Percentiles rank a stretch among this genome's conserved stretches.
Conservation (phyloP, 2,888 invertebrate genomes). For the Leptura quadrifasciata region DNA sequence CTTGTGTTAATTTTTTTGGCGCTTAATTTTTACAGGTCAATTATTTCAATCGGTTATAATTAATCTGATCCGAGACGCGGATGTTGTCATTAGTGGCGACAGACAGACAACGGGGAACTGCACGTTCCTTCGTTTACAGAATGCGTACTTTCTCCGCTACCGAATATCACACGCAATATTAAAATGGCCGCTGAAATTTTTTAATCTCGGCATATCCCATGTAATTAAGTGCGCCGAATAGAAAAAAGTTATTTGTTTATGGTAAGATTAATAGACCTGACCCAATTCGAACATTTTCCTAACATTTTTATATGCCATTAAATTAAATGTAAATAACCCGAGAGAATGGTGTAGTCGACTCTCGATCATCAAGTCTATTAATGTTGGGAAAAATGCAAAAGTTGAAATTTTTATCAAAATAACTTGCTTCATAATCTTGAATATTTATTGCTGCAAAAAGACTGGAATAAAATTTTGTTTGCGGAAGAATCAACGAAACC, state of each 20-base stretch:
- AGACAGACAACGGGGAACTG: constrained; percentile 45
- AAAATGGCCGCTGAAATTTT: constrained; percentile 17
- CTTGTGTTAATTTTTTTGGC: constrained; percentile 15
- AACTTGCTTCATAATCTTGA: no score
- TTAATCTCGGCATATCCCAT: constrained; percentile 16
- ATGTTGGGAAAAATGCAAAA: neutral
- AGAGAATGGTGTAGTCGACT: constrained; percentile 13
- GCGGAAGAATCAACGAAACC: no score
- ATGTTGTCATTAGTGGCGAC: constrained; percentile 46
- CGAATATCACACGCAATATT: constrained; percentile 32
- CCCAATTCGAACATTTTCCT: constrained; percentile 26
- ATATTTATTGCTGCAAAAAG: no score
- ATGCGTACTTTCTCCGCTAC: constrained; percentile 44
- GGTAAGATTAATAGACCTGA: constrained; percentile 16
- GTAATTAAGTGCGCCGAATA: constrained; percentile 10
- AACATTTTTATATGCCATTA: constrained; percentile 4
- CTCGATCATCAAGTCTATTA: neutral
- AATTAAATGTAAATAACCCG: neutral
- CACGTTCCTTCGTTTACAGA: constrained; percentile 39
- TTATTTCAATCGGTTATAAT: constrained; percentile 36
- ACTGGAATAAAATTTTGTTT: no score
- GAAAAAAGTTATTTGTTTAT: constrained; percentile 17
- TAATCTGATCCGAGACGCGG: constrained; percentile 44
- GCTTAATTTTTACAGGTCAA: constrained; percentile 36
- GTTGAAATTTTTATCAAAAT: no score